These are phyloP conservation scores for Apotomis capreana DNA, from an alignment of 2,888 invertebrate species.

Conservation along the genomic window DNA sequence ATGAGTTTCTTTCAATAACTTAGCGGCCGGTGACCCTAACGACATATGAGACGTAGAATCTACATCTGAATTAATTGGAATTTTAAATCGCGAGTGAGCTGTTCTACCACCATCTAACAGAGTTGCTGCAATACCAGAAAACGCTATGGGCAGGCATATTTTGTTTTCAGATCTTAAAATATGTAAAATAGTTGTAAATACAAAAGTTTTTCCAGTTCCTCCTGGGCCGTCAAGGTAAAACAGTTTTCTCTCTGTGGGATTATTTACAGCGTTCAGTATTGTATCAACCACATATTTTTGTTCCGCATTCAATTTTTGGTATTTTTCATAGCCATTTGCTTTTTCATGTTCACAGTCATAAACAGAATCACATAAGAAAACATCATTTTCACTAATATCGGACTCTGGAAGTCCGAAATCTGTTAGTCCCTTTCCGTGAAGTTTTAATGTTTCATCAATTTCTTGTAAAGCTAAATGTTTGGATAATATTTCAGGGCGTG, in stretches of 20 bases:
- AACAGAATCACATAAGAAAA: background rate
- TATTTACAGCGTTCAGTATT: slow-evolving; percentile 1
- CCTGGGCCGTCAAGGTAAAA: slow-evolving; percentile 25
- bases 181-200: background rate
- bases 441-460: background rate
- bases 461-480: background rate
- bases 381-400: background rate
- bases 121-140: slow-evolving; percentile 26
- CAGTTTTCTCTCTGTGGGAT: background rate
- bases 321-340: background rate
- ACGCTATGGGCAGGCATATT: slow-evolving; percentile 1
- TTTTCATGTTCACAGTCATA: background rate
- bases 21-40: slow-evolving; percentile 44
- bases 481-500: slow-evolving; percentile 31
- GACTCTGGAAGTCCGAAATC: background rate
- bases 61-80: too few species aligned
- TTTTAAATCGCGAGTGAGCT: slow-evolving; percentile 39
- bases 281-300: background rate
- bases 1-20: slow-evolving; percentile 43
- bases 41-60: slow-evolving; percentile 37
- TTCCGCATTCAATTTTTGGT: background rate
- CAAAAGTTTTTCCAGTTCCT: slow-evolving; percentile 1
- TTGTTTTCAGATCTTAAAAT: slow-evolving; percentile 28
- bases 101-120: slow-evolving; percentile 31
- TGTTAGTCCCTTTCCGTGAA: background rate